Conservation (phyloP, 2,113 vertebrate species). For the Heterochromis multidens region DNA sequence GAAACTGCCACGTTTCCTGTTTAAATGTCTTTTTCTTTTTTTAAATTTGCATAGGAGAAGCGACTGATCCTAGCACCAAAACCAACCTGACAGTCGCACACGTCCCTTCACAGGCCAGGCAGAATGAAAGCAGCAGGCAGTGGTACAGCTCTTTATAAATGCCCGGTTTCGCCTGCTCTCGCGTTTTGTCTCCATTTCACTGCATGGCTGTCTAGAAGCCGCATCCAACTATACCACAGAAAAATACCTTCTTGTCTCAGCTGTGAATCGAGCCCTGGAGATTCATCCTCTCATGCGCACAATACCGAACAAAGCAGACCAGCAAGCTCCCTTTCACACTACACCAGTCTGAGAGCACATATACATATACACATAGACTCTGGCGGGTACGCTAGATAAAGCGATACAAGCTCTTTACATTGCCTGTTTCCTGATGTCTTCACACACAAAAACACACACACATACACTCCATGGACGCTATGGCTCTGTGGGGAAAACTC, state of each 20-base stretch:
- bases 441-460: conserved; percentile 36
- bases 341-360: conserved; percentile 50
- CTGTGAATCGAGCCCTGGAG: conserved; percentile 48
- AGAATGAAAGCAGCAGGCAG: conserved; percentile 11
- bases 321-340: conserved; percentile 41
- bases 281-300: conserved; percentile 55
- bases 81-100: not conserved
- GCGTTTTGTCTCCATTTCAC: not conserved
- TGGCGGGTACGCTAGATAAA: conserved; percentile 38
- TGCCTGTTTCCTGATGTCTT: conserved; percentile 57
- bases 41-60: conserved; percentile 1
- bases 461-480: conserved; percentile 24
- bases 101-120: not conserved
- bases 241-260: conserved; percentile 40
- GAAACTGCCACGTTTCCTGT: not conserved
- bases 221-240: conserved; percentile 3
- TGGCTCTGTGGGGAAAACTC: conserved; percentile 59
- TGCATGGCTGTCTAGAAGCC: not conserved
- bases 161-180: not conserved
- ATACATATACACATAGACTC: conserved; percentile 58
- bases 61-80: not conserved
- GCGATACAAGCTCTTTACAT: conserved; percentile 61
- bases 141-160: not conserved
- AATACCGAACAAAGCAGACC: conserved; percentile 53
- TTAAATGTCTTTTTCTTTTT: not conserved